Conservation (phyloP, 1,140 invertebrate genomes). For the Drosophila pseudoananassae region DNA sequence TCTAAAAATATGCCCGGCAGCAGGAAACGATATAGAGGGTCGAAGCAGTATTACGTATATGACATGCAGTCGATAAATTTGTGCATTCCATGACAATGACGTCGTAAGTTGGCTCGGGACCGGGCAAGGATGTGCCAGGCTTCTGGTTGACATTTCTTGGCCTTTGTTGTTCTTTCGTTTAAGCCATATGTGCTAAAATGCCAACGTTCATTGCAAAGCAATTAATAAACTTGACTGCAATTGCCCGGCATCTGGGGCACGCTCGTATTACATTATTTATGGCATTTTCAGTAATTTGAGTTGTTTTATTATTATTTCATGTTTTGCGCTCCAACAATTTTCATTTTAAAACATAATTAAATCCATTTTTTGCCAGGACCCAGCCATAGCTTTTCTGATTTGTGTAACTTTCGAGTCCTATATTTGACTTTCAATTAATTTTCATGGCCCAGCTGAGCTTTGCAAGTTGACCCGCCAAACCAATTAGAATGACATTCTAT, state of each 20-base stretch:
- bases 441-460: conserved; percentile 1
- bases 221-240: conserved; percentile 32
- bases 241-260: conserved; percentile 2
- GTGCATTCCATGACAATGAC: conserved; percentile 69
- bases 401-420: neutral
- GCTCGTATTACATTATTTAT: neutral
- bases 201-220: conserved; percentile 45
- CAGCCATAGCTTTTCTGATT: no score
- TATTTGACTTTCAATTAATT: conserved; percentile 28
- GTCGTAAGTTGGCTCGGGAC: conserved; percentile 23
- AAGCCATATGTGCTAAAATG: conserved; percentile 41
- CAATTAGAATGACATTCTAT: conserved; percentile 55
- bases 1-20: conserved; percentile 54
- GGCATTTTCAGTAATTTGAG: neutral
- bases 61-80: conserved; percentile 71
- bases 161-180: conserved; percentile 27
- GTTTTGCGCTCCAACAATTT: neutral
- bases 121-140: conserved; percentile 5
- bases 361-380: neutral
- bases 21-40: neutral
- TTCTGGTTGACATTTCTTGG: conserved; percentile 43
- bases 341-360: neutral
- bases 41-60: conserved; percentile 57
- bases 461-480: neutral
- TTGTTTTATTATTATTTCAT: neutral